phyloP scores from a whole-genome alignment of 2,888 invertebrate genomes.

The Drosophila formosana region DNA sequence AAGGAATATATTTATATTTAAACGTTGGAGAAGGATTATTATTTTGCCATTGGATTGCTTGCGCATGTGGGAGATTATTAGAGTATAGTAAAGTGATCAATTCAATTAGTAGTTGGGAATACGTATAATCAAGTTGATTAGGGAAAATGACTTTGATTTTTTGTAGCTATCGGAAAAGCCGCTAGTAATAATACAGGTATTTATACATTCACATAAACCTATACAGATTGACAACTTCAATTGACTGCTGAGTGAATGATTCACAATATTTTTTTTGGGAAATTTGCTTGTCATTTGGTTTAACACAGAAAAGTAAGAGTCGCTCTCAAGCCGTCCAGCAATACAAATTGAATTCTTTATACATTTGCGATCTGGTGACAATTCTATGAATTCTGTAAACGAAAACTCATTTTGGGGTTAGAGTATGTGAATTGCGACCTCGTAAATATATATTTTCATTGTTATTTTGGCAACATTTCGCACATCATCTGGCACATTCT shows the following conservation, averaged over 20 bases:
- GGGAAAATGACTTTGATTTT: slow-evolving; percentile 13
- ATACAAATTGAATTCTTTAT: not conserved
- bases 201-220: slow-evolving; percentile 2
- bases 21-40: slow-evolving; percentile 3
- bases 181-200: slow-evolving; percentile 6
- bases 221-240: slow-evolving; percentile 4
- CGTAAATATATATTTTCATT: slow-evolving; percentile 29
- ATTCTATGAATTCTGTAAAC: not conserved
- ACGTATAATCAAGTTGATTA: slow-evolving; percentile 8
- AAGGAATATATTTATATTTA: slow-evolving; percentile 52
- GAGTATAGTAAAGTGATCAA: slow-evolving; percentile 15
- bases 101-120: slow-evolving; percentile 2
- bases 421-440: slow-evolving; percentile 6
- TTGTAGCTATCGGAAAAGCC: slow-evolving; percentile 15
- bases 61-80: slow-evolving; percentile 3
- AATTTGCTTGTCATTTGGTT: not conserved
- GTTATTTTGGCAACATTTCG: slow-evolving; percentile 63
- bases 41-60: not conserved
- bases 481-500: slow-evolving; percentile 69
- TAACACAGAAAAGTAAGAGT: not conserved
- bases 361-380: not conserved
- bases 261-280: not conserved
- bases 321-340: not conserved
- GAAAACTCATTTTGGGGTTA: slow-evolving; percentile 6
- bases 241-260: slow-evolving; percentile 1